Evolutionary conservation across 2,113 vertebrate species (phyloP), one percentile per base, ranked within the genome.

Genomic region (Aspiorhynchus laticeps): DNA sequence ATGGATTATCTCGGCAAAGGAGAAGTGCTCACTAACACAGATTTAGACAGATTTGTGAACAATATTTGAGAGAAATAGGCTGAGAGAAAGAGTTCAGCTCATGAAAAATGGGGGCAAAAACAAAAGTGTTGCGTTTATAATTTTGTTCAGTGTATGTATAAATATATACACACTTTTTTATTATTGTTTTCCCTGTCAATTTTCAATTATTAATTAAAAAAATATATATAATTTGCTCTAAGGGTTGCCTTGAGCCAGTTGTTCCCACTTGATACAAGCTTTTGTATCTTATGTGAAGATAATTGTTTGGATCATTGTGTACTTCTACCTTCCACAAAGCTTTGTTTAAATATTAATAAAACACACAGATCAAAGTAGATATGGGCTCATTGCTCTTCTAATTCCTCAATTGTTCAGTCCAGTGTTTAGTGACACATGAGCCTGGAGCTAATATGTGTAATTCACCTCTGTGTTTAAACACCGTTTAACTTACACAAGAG

Each of bases 301-400:
- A 41, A 41, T 41, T 38, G 8, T 38, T 73, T 12, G 9, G 21
- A 12, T 73, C 9, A 73, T 24, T 38, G 33, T 38, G 33, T 21
- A 38, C 17, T 73, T 38, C 1, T 73, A 12, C 36, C 5, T 73
- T 41, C 19, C 33, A 41, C 69, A 73, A 73, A 73, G 21, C 9
- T 24, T n/a, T 74, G n/a, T 76, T 75, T 48, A 76, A 76, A 28
- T 48, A 48, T 76, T 76, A 80, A 41, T 80, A 38, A 41, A 69
- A 69, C 19, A 51, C 9, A 33, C 41, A 48, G 36, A 26, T 65
- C 38, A 83, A 33, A 31, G 41, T 7, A 82, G 61, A 26, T 7
- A 48, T 31, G 33, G 7, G 10, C 9, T 53, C 26, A 51, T 21
- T 78, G 8, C n/a, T 65, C 36, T 41, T 48, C 12, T 36, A 36